Percentiles rank a stretch among this genome's conserved stretches.
These are phyloP conservation scores for Athetis lepigone DNA, from an alignment of 2,888 invertebrate species.

Conservation along the genomic window DNA sequence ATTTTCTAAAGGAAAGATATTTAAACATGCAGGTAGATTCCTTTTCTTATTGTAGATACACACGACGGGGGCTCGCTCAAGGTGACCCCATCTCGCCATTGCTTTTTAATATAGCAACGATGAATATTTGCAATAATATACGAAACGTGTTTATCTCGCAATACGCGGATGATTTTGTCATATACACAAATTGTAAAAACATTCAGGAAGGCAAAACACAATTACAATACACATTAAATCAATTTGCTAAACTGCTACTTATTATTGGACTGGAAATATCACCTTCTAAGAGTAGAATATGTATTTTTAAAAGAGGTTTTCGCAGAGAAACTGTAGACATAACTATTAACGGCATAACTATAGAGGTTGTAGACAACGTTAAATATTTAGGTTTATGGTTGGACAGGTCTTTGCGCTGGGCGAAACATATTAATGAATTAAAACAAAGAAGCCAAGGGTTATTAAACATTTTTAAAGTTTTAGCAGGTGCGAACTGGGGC, in stretches of 20 bases:
- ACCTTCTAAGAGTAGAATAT: background rate
- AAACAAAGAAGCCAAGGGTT: background rate
- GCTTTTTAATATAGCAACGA: background rate
- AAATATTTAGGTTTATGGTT: background rate
- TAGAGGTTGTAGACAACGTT: background rate
- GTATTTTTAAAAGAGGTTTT: background rate
- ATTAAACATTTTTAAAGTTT: background rate
- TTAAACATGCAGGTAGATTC: background rate
- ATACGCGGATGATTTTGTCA: background rate
- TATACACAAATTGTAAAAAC: background rate
- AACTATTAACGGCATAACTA: background rate
- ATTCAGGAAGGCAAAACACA: background rate
- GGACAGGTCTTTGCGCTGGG: background rate
- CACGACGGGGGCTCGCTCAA: background rate
- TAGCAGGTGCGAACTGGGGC: background rate
- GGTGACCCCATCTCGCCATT: background rate
- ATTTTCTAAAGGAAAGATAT: background rate
- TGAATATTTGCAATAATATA: background rate
- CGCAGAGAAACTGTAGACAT: background rate
- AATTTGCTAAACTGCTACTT: background rate
- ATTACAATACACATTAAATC: background rate
- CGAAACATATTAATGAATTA: background rate
- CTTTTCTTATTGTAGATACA: background rate
- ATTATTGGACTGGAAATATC: background rate
- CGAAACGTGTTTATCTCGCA: background rate